Evolutionary conservation across 2,888 invertebrate genomes (phyloP).

Genomic region (Sesia bembeciformis): DNA sequence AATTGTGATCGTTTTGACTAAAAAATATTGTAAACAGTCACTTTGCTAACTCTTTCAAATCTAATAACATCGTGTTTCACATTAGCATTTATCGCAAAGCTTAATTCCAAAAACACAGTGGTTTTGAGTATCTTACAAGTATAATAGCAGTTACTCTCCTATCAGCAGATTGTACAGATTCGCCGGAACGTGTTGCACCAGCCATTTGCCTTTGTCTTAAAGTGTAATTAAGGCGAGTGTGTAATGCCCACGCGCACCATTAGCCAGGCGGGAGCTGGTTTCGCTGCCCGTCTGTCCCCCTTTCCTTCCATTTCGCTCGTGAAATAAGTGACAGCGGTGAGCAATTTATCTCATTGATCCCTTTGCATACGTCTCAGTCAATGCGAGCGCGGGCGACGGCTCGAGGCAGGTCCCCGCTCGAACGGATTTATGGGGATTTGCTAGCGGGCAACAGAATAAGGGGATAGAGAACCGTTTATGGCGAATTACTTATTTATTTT

Average conservation of each 20-base stretch:
- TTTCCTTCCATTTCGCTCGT: slow-evolving; percentile 32
- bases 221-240: slow-evolving; percentile 36
- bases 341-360: slow-evolving; percentile 67
- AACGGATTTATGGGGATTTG: slow-evolving; percentile 44
- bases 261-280: slow-evolving; percentile 20
- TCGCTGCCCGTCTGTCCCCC: slow-evolving; percentile 12
- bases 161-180: too few species aligned
- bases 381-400: slow-evolving; percentile 28
- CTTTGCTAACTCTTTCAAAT: not conserved
- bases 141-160: too few species aligned
- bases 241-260: slow-evolving; percentile 57
- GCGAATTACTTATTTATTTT: slow-evolving; percentile 39
- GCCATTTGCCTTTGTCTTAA: slow-evolving; percentile 19
- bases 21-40: not conserved
- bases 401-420: slow-evolving; percentile 22
- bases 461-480: slow-evolving; percentile 36
- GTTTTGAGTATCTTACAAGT: too few species aligned
- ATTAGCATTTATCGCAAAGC: too few species aligned
- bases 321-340: slow-evolving; percentile 55
- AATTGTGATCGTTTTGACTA: slow-evolving; percentile 29
- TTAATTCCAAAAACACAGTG: too few species aligned
- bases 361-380: slow-evolving; percentile 67
- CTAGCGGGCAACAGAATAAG: slow-evolving; percentile 26
- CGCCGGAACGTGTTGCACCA: not conserved
- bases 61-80: too few species aligned